Percentiles rank a stretch among this genome's conserved stretches.
phyloP scores from a whole-genome alignment of 2,797 vertebrate species.

The Hypotaenidia okinawae region DNA sequence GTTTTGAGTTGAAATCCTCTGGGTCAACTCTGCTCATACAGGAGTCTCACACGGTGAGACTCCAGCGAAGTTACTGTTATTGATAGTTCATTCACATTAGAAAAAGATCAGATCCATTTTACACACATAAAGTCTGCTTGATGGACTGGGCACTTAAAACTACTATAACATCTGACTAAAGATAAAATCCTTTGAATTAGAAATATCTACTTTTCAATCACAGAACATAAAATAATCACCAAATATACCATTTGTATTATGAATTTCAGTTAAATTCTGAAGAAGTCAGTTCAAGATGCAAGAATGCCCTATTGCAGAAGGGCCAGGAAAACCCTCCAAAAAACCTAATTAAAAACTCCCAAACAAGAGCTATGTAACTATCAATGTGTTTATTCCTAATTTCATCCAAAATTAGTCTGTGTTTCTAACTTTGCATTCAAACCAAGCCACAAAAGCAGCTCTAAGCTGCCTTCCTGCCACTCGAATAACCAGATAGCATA shows the following conservation, averaged over 20 bases:
- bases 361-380: not conserved
- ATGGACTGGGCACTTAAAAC: not conserved
- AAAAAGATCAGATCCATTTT: not conserved
- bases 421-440: slow-evolving; percentile 26
- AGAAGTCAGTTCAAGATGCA: not conserved
- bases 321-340: not conserved
- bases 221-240: not conserved
- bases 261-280: not conserved
- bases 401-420: not conserved
- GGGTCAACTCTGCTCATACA: not conserved
- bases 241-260: not conserved
- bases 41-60: not conserved
- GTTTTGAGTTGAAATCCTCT: not conserved
- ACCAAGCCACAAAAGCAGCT: slow-evolving; percentile 24
- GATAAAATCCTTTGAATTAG: not conserved
- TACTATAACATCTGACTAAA: not conserved
- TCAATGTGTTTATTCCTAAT: not conserved
- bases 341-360: not conserved
- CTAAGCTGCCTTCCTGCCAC: slow-evolving; percentile 50
- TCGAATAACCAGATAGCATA: slow-evolving; percentile 58
- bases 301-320: not conserved
- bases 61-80: not conserved
- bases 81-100: not conserved
- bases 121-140: not conserved
- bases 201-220: not conserved